Conservation (phyloP, 2,797 vertebrate species). For the Todus mexicanus region DNA sequence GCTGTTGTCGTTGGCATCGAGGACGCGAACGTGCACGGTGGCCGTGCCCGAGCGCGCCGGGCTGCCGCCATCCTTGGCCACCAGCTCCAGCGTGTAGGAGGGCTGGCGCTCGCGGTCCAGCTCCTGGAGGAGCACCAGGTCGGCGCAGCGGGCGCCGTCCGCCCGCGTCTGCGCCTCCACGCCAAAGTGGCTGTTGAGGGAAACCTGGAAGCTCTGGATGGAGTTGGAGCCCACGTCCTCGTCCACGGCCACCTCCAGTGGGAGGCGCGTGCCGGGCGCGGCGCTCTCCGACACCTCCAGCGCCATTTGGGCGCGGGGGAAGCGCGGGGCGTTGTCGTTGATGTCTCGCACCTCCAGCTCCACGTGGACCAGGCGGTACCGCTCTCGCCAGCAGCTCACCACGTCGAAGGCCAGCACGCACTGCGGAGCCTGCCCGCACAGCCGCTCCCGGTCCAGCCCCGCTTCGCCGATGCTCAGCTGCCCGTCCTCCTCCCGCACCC, state of each 20-base stretch:
- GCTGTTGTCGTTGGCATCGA: constrained; percentile 94
- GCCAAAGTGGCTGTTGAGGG: constrained; percentile 87
- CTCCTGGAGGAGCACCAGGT: constrained; percentile 91
- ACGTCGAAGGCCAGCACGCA: constrained; percentile 93
- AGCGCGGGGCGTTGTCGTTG: constrained; percentile 92
- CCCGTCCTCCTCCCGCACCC: constrained; percentile 89
- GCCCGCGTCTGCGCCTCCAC: constrained; percentile 93
- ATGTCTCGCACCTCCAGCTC: constrained; percentile 93
- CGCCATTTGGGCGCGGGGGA: constrained; percentile 81
- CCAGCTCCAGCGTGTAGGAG: constrained; percentile 84
- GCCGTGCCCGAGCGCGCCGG: constrained; percentile 83
- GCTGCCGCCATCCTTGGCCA: constrained; percentile 88
- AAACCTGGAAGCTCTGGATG: constrained; percentile 91
- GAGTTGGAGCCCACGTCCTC: constrained; percentile 90
- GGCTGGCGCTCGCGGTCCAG: constrained; percentile 91
- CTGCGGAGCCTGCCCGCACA: constrained; percentile 84
- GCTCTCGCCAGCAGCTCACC: constrained; percentile 86
- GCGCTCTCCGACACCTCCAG: constrained; percentile 92
- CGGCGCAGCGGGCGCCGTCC: constrained; percentile 92
- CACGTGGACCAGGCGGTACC: constrained; percentile 91
- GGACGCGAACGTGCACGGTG: constrained; percentile 85
- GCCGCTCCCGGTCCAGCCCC: constrained; percentile 87
- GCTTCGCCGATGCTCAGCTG: constrained; percentile 87
- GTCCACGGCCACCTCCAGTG: constrained; percentile 86
- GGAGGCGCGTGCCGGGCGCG: constrained; percentile 85